Conservation (phyloP, 2,797 vertebrate species). For the Ateles fusciceps region DNA sequence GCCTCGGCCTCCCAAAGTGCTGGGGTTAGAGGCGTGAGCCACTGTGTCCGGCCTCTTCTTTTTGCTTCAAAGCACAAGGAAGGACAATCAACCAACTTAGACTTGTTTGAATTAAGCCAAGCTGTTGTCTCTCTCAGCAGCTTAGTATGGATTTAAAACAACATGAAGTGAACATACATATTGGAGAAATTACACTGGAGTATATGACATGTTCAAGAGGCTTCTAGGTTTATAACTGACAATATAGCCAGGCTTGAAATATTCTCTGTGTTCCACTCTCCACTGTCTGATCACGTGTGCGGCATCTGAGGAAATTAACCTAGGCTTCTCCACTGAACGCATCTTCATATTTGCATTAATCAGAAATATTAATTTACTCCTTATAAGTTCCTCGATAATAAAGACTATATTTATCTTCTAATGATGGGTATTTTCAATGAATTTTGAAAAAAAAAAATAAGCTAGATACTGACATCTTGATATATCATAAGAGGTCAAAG, state of each 20-base stretch:
- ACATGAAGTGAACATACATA: background rate
- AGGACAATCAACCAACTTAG: background rate
- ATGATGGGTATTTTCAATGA: background rate
- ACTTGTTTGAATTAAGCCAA: background rate
- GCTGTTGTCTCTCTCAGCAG: conserved; percentile 1
- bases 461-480: background rate
- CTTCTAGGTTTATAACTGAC: background rate
- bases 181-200: background rate
- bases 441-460: background rate
- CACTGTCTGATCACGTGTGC: background rate
- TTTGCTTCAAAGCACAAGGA: conserved; percentile 38
- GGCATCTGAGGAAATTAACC: background rate
- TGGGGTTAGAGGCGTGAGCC: too few relatives aligned
- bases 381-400: background rate
- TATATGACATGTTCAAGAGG: background rate
- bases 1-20: too few relatives aligned
- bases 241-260: background rate
- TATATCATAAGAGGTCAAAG: background rate
- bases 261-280: background rate
- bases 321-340: background rate
- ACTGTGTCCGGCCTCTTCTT: background rate
- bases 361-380: conserved; percentile 9
- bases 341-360: background rate
- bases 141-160: background rate
- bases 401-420: background rate